These are phyloP conservation scores for Catajapyx aquilonaris DNA, from an alignment of 1,140 invertebrate genomes.

Conservation along the genomic window DNA sequence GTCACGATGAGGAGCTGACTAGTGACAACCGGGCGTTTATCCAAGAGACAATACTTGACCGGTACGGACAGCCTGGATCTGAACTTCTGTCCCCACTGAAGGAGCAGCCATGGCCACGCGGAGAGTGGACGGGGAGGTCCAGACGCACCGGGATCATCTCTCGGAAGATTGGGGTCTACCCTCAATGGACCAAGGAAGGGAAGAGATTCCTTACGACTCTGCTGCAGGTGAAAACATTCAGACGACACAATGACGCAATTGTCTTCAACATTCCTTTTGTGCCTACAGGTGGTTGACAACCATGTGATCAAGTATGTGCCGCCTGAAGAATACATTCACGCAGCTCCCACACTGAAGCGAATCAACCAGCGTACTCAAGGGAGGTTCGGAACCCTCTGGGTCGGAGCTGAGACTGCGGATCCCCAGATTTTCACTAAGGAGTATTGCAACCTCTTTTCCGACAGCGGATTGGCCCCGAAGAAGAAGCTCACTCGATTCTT, in stretches of 20 bases:
- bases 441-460: conserved; percentile 69
- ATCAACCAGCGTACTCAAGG: conserved; percentile 18
- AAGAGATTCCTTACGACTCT: conserved; percentile 53
- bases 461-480: conserved; percentile 77
- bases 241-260: no score
- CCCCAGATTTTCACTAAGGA: conserved; percentile 65
- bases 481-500: conserved; percentile 60
- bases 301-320: conserved; percentile 83
- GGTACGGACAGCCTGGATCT: conserved; percentile 26
- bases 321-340: conserved; percentile 42
- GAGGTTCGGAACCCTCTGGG: conserved; percentile 47
- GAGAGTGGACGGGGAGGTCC: conserved; percentile 37
- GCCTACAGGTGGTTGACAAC: conserved; percentile 67
- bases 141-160: conserved; percentile 68
- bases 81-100: conserved; percentile 29
- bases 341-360: conserved; percentile 25
- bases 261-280: no score
- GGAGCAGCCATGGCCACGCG: conserved; percentile 25
- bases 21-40: conserved; percentile 62
- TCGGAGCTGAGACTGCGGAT: conserved; percentile 77
- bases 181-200: conserved; percentile 78
- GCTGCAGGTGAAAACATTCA: conserved; percentile 70
- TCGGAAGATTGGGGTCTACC: conserved; percentile 80
- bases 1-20: conserved; percentile 45
- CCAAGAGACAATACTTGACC: conserved; percentile 48